Percentiles rank a stretch among this genome's conserved stretches.
These are phyloP conservation scores for Solea solea DNA, from an alignment of 2,113 vertebrate genomes.

Conservation along the genomic window DNA sequence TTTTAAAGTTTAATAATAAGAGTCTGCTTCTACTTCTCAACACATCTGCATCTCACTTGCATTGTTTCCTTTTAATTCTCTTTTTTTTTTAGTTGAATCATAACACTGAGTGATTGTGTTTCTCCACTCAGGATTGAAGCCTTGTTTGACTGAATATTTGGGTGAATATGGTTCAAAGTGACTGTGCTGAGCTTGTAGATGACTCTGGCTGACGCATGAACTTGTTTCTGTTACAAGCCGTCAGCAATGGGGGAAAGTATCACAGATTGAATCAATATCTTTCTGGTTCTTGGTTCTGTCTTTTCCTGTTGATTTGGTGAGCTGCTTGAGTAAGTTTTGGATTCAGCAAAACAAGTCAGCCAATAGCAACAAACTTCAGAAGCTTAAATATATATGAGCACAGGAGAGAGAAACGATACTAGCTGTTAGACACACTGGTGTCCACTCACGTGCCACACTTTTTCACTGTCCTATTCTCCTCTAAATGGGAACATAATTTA, in stretches of 20 bases:
- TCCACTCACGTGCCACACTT: too few species aligned
- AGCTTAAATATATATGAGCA: too few species aligned
- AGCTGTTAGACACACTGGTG: too few species aligned
- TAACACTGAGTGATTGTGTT: constrained; percentile 49
- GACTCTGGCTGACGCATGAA: constrained; percentile 12
- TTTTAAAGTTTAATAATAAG: constrained; percentile 37
- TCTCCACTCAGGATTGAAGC: constrained; percentile 23
- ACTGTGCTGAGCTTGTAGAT: constrained; percentile 28
- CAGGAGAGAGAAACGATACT: too few species aligned
- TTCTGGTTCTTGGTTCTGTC: constrained; percentile 15
- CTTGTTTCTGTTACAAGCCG: constrained; percentile 29
- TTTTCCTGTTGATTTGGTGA: too few species aligned
- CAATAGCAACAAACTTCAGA: too few species aligned
- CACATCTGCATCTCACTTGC: constrained; percentile 52
- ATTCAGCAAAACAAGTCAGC: too few species aligned
- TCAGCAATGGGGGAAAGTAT: constrained; percentile 20
- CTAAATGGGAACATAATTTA: too few species aligned
- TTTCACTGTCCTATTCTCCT: too few species aligned
- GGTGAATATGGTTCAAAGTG: constrained; percentile 26
- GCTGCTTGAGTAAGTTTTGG: too few species aligned
- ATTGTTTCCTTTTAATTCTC: constrained; percentile 17
- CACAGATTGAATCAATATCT: constrained; percentile 24
- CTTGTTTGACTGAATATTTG: constrained; percentile 10
- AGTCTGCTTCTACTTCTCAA: constrained; percentile 14
- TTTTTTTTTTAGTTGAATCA: constrained; percentile 70